phyloP scores from a whole-genome alignment of 2,888 invertebrate genomes.

The Hetaerina titia region DNA sequence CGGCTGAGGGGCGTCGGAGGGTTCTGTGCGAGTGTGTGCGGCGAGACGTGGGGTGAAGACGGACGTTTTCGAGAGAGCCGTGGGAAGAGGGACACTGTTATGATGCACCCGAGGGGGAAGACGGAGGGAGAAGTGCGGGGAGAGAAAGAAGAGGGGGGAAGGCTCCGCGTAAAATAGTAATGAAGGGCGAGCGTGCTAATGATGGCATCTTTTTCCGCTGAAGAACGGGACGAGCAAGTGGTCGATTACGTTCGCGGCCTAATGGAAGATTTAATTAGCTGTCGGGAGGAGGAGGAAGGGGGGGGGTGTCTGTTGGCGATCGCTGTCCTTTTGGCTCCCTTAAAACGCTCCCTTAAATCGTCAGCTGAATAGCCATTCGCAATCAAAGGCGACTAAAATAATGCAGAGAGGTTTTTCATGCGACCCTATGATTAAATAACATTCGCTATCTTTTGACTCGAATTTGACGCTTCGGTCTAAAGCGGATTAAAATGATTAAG shows the following conservation, averaged over 20 bases:
- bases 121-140: neutral
- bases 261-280: no score
- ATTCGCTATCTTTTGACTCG: no score
- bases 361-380: no score
- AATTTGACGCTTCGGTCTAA: no score
- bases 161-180: conserved; percentile 28
- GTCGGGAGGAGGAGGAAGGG: neutral
- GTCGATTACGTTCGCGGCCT: neutral
- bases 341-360: no score
- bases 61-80: neutral
- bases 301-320: neutral
- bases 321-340: neutral
- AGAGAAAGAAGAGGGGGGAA: neutral
- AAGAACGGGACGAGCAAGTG: neutral
- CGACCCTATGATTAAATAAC: no score
- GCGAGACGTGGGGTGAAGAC: neutral
- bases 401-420: no score
- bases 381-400: no score
- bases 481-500: no score
- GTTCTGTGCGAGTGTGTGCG: no score
- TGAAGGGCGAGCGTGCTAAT: neutral
- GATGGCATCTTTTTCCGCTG: neutral
- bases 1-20: neutral
- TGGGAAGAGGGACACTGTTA: neutral
- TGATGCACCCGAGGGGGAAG: neutral